A percentile compares a stretch with the other conserved stretches of the same genome.
Conservation (phyloP, 2,888 invertebrate genomes). For the Epinotia ramella region DNA sequence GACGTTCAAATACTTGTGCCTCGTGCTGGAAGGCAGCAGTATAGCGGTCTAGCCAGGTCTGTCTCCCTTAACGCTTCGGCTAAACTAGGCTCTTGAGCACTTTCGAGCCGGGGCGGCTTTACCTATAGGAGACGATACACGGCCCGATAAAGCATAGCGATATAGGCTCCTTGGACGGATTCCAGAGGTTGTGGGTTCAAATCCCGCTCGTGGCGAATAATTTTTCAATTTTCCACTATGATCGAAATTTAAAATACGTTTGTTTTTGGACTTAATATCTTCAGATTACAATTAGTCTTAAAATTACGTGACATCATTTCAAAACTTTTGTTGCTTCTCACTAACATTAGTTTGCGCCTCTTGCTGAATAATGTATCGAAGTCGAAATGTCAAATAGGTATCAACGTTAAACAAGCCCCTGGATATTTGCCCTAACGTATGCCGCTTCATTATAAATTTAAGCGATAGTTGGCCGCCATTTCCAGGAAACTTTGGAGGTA, state of each 20-base stretch:
- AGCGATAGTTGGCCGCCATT: slow-evolving; percentile 17
- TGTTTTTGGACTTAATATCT: background rate
- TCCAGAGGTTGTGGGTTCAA: no score
- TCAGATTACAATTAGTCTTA: no score
- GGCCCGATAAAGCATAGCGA: no score
- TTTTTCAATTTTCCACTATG: no score
- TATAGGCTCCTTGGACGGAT: no score
- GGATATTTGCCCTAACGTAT: slow-evolving; percentile 1
- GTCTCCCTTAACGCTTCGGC: no score
- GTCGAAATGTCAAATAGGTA: slow-evolving; percentile 35
- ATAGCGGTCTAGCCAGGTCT: no score
- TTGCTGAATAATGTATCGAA: slow-evolving; percentile 23
- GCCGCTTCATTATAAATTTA: slow-evolving; percentile 35
- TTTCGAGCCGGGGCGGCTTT: no score
- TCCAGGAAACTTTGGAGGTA: background rate
- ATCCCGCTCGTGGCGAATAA: no score
- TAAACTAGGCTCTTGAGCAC: no score
- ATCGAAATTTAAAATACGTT: no score
- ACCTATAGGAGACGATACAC: no score
- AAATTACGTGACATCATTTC: background rate
- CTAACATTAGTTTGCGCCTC: background rate
- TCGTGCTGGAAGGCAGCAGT: background rate
- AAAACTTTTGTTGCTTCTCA: background rate
- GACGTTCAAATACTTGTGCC: background rate
- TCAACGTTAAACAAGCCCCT: slow-evolving; percentile 9